These are phyloP conservation scores for Sterna hirundo DNA, from an alignment of 2,113 vertebrate species.

Conservation along the genomic window DNA sequence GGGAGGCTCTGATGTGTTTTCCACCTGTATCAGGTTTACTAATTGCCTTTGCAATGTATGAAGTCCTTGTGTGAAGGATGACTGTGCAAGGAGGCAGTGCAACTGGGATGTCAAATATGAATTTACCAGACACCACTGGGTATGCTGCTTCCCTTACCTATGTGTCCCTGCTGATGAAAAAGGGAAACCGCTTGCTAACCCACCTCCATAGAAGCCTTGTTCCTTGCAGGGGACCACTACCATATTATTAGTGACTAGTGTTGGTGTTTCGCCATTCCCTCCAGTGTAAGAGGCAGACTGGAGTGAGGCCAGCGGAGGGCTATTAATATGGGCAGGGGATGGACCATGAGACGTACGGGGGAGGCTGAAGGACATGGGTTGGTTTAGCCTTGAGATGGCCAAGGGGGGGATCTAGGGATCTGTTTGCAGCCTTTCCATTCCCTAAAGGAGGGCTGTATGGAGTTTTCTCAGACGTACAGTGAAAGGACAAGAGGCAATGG, in stretches of 20 bases:
- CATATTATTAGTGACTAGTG: background rate
- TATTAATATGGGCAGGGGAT: background rate
- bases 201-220: background rate
- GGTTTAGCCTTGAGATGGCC: background rate
- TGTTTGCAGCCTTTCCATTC: background rate
- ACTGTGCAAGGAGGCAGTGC: background rate
- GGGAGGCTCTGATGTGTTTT: background rate
- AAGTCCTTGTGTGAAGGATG: background rate
- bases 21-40: background rate
- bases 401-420: background rate
- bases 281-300: background rate
- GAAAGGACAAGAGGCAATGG: background rate
- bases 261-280: background rate
- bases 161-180: background rate
- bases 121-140: background rate
- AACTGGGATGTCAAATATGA: background rate
- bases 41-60: background rate
- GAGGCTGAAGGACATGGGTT: background rate
- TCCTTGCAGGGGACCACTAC: background rate
- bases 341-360: rapidly evolving
- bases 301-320: background rate
- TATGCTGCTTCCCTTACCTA: background rate
- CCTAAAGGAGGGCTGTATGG: rapidly evolving
- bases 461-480: background rate
- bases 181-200: background rate